Conservation (phyloP, 37 sponge, comb jelly and placozoan genomes). For the Axinella damicornis region DNA sequence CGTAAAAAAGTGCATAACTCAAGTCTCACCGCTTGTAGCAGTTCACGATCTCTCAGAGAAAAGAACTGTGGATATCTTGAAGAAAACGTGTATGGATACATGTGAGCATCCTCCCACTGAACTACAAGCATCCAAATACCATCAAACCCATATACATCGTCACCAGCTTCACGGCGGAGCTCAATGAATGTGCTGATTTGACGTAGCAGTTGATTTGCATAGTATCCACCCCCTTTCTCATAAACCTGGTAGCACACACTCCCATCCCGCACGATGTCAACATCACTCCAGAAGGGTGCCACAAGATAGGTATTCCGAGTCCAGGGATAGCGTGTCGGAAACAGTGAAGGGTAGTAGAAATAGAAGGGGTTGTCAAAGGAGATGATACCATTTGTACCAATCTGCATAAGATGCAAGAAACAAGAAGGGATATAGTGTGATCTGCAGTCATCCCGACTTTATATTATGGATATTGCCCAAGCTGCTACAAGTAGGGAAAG, state of each 20-base stretch:
- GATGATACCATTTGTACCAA: constrained; percentile 62
- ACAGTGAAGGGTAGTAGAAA: not conserved
- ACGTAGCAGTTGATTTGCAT: not conserved
- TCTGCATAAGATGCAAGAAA: constrained; percentile 39
- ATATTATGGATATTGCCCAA: too few relatives aligned
- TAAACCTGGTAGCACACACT: constrained; percentile 54
- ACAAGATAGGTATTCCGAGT: constrained; percentile 32
- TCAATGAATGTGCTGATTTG: constrained; percentile 37
- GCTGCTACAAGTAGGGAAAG: too few relatives aligned
- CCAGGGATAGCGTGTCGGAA: constrained; percentile 13
- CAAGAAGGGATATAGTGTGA: too few relatives aligned
- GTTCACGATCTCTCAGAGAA: too few relatives aligned
- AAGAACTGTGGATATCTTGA: not conserved
- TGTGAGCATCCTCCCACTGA: constrained; percentile 53
- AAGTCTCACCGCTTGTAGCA: too few relatives aligned
- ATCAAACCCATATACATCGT: constrained; percentile 21
- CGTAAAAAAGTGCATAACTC: too few relatives aligned
- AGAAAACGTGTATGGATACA: constrained; percentile 14
- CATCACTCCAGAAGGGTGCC: constrained; percentile 82
- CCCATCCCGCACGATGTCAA: constrained; percentile 55
- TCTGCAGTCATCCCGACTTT: too few relatives aligned
- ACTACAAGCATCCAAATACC: constrained; percentile 67
- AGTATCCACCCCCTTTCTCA: not conserved
- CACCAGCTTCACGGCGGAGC: not conserved
- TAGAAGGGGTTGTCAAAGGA: constrained; percentile 27